These are phyloP conservation scores for Epinotia demarniana DNA, from an alignment of 2,888 invertebrate species.

Conservation along the genomic window DNA sequence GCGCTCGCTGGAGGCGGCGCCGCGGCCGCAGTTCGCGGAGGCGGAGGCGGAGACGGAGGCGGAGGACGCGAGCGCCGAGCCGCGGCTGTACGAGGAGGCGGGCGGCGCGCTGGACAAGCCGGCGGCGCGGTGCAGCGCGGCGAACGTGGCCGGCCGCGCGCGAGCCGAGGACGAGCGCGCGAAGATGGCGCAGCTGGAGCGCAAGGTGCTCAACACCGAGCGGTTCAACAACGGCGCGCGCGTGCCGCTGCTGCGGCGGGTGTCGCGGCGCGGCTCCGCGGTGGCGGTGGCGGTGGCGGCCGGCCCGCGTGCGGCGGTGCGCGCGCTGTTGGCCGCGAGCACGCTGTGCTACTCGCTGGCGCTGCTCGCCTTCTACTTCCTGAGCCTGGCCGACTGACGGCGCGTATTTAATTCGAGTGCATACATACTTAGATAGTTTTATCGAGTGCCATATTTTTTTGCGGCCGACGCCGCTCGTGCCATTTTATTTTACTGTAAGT, in stretches of 20 bases:
- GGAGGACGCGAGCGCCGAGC: constrained; percentile 50
- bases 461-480: constrained; percentile 1
- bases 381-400: constrained; percentile 68
- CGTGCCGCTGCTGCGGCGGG: constrained; percentile 74
- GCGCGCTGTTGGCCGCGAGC: constrained; percentile 70
- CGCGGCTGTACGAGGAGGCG: constrained; percentile 47
- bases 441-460: constrained; percentile 32
- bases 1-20: constrained; percentile 45
- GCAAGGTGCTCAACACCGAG: constrained; percentile 62
- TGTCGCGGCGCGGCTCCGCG: constrained; percentile 74
- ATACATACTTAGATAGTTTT: not conserved
- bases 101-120: constrained; percentile 50
- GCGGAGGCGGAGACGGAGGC: constrained; percentile 53
- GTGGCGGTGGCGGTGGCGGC: constrained; percentile 66
- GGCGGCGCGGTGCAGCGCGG: constrained; percentile 46
- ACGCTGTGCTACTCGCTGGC: constrained; percentile 69
- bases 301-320: constrained; percentile 79
- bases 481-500: not conserved
- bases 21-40: constrained; percentile 59
- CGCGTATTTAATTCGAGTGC: constrained; percentile 31
- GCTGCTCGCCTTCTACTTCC: constrained; percentile 75
- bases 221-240: constrained; percentile 69
- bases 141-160: constrained; percentile 46
- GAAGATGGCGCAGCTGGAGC: constrained; percentile 44
- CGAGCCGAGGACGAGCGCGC: constrained; percentile 36